Evolutionary conservation across 2,888 invertebrate genomes (phyloP), one percentile per base, ranked within the genome.

Genomic region (Lithodes maja): DNA sequence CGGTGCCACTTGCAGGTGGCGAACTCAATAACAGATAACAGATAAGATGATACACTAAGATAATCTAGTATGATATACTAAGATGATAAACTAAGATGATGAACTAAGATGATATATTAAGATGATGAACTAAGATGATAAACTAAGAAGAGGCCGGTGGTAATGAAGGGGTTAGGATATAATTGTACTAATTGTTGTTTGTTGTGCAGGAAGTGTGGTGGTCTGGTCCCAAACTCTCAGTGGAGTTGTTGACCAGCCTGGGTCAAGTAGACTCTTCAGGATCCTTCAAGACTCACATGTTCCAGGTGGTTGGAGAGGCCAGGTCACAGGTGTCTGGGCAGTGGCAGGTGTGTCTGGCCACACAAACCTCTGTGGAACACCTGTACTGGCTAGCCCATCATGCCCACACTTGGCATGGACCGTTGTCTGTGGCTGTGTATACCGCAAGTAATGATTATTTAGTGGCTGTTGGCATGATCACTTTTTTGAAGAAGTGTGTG

Each of bases 351-450:
- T 92, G 92, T 7, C 81, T 93, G 53, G 92, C 93, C n/a, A 92
- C 93, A 0, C 92, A 93, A 74, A 91, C 92, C 2, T 92, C 93
- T 0, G 91, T 92, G 33, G 93, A 93, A 77, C 87, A 91, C 5
- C 83, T 93, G 68, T 87, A 91, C 68, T 89, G 92, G 87, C 71
- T 93, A 0, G 61, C 87, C 50, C 91, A 69, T 17, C 88, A 88
- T 50, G 74, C 78, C 2, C 54, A 84, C 33, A 88, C 74, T 9
- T 93, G 93, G 93, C 91, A 90, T 33, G 93, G 92, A 0, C 92
- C 92, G 0, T 89, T 93, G 68, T 93, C 93, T 55, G 84, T 93
- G 1, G 92, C 93, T 1, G 91, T 93, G 3, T 93, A 92, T 82
- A 91, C 91, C 5, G 93, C 93, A 0, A 92, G 92, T 33, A 82